phyloP scores from a whole-genome alignment of 1,140 invertebrate species.

The Drosophila ambigua region DNA sequence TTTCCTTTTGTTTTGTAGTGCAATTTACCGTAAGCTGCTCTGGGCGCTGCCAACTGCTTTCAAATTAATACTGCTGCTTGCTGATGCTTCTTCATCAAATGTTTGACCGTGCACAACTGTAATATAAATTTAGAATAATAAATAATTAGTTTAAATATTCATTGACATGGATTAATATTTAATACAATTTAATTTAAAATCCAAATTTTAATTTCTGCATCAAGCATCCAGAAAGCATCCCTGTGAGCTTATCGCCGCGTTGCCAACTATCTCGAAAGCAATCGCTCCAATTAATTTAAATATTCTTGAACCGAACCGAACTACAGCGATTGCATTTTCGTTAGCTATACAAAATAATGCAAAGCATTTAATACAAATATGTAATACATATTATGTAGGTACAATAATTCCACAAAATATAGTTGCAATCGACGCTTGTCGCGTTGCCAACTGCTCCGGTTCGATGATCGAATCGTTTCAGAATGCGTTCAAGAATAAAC shows the following conservation, averaged over 20 bases:
- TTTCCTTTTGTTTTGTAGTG: no score
- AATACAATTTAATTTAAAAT: slow-evolving; percentile 8
- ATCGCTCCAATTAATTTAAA: no score
- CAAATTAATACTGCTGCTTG: slow-evolving; percentile 58
- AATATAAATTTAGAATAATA: slow-evolving; percentile 6
- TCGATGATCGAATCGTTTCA: slow-evolving; percentile 40
- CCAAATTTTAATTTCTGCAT: no score
- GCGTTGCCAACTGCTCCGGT: slow-evolving; percentile 10
- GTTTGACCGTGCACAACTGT: slow-evolving; percentile 67
- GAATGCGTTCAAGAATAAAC: slow-evolving; percentile 17
- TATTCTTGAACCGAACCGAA: no score
- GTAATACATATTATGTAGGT: no score
- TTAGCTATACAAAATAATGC: no score
- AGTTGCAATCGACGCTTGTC: neutral
- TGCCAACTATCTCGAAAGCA: neutral
- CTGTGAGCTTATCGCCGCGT: no score
- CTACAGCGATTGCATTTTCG: no score
- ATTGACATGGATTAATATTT: no score
- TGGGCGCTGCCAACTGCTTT: slow-evolving; percentile 12
- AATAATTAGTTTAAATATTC: slow-evolving; percentile 37
- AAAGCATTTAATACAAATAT: no score
- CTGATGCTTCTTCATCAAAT: slow-evolving; percentile 63
- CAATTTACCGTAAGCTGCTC: slow-evolving; percentile 16
- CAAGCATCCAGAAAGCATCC: no score
- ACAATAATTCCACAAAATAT: no score